phyloP scores from a whole-genome alignment of 2,888 invertebrate species.

The Agonopterix heracliana region DNA sequence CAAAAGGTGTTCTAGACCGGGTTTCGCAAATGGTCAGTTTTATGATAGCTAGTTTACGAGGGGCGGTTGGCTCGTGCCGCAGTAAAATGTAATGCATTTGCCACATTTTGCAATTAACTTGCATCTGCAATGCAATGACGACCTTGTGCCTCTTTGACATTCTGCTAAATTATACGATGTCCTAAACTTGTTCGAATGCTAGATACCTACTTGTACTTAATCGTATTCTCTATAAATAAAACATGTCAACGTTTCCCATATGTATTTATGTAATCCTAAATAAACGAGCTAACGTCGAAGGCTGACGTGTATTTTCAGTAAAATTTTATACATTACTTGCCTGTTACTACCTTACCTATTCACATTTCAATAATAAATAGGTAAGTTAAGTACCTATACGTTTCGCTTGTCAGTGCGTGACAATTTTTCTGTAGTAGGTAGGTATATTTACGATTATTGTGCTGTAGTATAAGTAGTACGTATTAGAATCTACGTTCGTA shows the following conservation, averaged over 20 bases:
- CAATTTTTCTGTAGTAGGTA: too few relatives aligned
- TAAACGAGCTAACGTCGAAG: not conserved
- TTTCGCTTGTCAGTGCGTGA: too few relatives aligned
- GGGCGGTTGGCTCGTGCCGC: constrained; percentile 29
- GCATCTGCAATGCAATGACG: constrained; percentile 30
- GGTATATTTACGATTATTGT: too few relatives aligned
- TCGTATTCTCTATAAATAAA: constrained; percentile 30
- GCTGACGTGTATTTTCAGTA: too few relatives aligned
- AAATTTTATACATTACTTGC: too few relatives aligned
- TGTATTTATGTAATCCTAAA: not conserved
- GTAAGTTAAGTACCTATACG: too few relatives aligned
- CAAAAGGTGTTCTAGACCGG: constrained; percentile 7
- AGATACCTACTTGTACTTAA: constrained; percentile 9
- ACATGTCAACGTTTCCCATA: constrained; percentile 15
- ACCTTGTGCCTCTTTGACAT: constrained; percentile 26
- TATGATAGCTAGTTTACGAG: constrained; percentile 28
- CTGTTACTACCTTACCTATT: too few relatives aligned
- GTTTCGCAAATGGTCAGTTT: constrained; percentile 28
- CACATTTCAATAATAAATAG: too few relatives aligned
- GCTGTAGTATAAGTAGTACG: not conserved
- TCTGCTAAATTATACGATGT: not conserved
- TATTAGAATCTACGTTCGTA: not conserved
- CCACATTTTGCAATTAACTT: constrained; percentile 25
- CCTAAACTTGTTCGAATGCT: not conserved
- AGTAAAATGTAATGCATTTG: constrained; percentile 19